Conservation (phyloP, 35 echinoderm and acorn worm genomes). For the Hemicentrotus pulcherrimus region DNA sequence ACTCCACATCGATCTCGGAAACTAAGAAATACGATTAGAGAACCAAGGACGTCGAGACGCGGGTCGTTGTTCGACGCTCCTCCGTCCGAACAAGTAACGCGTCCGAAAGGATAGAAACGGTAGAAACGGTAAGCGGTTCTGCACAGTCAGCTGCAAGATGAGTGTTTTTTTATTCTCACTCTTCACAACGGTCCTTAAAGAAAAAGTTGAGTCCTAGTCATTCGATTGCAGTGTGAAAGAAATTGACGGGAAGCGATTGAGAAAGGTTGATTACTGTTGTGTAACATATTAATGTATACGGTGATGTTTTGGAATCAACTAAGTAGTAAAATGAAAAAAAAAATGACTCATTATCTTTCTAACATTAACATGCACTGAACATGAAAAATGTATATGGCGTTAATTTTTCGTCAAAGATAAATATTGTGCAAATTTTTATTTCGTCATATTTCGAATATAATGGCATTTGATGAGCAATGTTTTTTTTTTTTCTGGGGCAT, state of each 20-base stretch:
- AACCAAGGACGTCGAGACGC: not conserved
- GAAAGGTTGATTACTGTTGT: not conserved
- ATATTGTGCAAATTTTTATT: too few relatives aligned
- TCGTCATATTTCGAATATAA: too few relatives aligned
- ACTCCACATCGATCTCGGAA: slow-evolving; percentile 14
- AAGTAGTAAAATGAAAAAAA: too few relatives aligned
- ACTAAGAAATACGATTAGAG: not conserved
- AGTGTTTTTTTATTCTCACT: not conserved
- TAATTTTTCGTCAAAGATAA: too few relatives aligned
- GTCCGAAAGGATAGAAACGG: not conserved
- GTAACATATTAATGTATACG: too few relatives aligned
- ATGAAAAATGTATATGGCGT: too few relatives aligned
- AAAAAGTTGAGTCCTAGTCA: not conserved
- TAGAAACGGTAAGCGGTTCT: not conserved
- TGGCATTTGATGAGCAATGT: too few relatives aligned
- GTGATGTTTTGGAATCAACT: too few relatives aligned
- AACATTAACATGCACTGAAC: too few relatives aligned
- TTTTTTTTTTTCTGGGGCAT: too few relatives aligned
- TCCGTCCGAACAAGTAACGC: not conserved
- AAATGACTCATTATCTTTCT: too few relatives aligned
- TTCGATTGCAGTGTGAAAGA: not conserved
- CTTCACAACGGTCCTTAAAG: not conserved
- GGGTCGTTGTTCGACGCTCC: not conserved
- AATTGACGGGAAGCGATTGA: not conserved
- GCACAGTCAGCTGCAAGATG: not conserved